Base-by-base conservation (phyloP, 2,797 vertebrate species). In the Geotrypetes seraphini region DNA sequence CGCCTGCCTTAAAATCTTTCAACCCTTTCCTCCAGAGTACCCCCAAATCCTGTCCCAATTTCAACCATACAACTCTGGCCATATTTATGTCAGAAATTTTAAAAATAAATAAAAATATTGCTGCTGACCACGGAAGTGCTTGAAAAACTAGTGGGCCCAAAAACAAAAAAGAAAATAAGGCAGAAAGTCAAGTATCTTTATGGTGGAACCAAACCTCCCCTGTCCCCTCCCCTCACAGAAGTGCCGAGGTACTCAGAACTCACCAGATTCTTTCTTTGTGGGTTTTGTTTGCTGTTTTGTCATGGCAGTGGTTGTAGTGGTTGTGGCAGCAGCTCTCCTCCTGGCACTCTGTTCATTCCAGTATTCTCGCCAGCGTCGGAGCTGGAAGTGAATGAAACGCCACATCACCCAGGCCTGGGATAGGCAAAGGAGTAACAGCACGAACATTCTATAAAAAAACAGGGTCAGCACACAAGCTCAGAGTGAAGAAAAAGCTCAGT, bases 311-410 rank as follows among this genome's bases (percentile, higher is more conserved):
- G 66, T 37, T 3, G 35, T 15, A 1, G 45, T 19, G 13, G 26
- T 22, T 2, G 20, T 1, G 0, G 39, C 14, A 0, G 43, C 31
- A 0, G 68, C 53, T 73, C 84, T 83, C 63, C 87, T 89, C 30
- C 71, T 73, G 14, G 71, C 80, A 51, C 28, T 89, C 71, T 94
- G 92, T 62, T 96, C 90, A 0, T 84, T 79, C 72, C 91, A 78
- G 66, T 87, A 86, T 34, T 97, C 91, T 12, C 96, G 85, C 81
- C 92, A 97, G 57, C 91, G 89, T 22, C 89, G 84, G 64, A 99
- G 78, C 84, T 99, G 96, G 70, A 94, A 96, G 53, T 91, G 88
- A 73, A 97, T 95, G 66, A 98, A 98, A 69, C 89, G 88, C 95
- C 95, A 99, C 69, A 99, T 93, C 41, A 96, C 83, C 84, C 91